These are phyloP conservation scores for Actenoides hombroni DNA, from an alignment of 2,113 vertebrate species.

Conservation along the genomic window DNA sequence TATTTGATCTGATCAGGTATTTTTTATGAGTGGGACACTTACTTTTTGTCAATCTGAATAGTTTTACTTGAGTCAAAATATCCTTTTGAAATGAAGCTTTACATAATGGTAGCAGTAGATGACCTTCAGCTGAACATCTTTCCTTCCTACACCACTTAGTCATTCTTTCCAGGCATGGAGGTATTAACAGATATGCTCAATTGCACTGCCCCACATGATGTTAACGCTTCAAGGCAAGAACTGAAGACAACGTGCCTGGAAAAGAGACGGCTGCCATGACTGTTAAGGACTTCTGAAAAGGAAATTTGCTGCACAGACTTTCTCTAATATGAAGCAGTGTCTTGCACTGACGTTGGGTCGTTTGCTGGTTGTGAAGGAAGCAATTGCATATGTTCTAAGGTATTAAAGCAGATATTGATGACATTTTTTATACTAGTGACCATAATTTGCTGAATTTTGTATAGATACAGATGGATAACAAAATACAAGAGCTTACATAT, in stretches of 20 bases:
- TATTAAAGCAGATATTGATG: not conserved
- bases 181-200: not conserved
- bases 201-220: not conserved
- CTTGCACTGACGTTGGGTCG: not conserved
- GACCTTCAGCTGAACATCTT: not conserved
- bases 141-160: not conserved
- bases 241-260: not conserved
- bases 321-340: not conserved
- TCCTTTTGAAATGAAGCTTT: not conserved
- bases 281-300: not conserved
- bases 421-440: not conserved
- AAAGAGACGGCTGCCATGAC: not conserved
- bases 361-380: not conserved
- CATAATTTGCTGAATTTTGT: not conserved
- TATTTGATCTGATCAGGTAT: not conserved
- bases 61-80: not conserved
- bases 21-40: fast-evolving
- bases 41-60: not conserved
- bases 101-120: not conserved
- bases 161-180: not conserved
- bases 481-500: not conserved
- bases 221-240: not conserved
- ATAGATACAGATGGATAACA: not conserved
- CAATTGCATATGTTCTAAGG: not conserved
- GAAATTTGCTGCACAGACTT: not conserved